These are phyloP conservation scores for Brachypalpus laphriformis DNA, from an alignment of 2,888 invertebrate genomes.

Conservation along the genomic window DNA sequence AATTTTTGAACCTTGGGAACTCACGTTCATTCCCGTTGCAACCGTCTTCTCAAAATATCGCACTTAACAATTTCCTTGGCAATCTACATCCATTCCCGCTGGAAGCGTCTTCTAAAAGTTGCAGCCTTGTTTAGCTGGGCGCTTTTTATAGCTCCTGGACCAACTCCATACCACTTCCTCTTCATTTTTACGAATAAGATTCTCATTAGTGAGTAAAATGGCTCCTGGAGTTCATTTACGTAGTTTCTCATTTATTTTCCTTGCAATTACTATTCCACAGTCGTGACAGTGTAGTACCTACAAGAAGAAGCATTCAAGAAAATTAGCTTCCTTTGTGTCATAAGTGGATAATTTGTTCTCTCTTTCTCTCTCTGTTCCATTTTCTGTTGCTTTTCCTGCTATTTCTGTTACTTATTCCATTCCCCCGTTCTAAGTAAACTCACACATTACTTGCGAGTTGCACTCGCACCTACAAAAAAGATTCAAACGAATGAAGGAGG, in stretches of 20 bases:
- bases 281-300: background rate
- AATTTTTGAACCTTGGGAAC: too few species aligned
- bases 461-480: background rate
- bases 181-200: background rate
- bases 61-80: too few species aligned
- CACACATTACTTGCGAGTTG: constrained; percentile 37
- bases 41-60: too few species aligned
- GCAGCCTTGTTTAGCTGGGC: background rate
- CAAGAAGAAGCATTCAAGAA: constrained; percentile 43
- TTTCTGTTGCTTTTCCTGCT: constrained; percentile 17
- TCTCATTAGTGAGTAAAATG: constrained; percentile 2
- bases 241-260: background rate
- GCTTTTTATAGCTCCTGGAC: background rate
- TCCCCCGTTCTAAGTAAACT: constrained; percentile 15
- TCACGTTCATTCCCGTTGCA: too few species aligned
- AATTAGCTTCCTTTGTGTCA: constrained; percentile 68
- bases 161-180: background rate
- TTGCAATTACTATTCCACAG: constrained; percentile 52
- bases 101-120: too few species aligned
- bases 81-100: too few species aligned
- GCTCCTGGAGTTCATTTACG: background rate
- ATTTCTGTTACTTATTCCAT: constrained; percentile 25
- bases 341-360: constrained; percentile 49
- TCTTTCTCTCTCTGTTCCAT: background rate
- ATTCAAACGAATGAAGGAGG: background rate